These are phyloP conservation scores for Punctoribates punctum DNA, from an alignment of 2,888 invertebrate genomes.

Conservation along the genomic window DNA sequence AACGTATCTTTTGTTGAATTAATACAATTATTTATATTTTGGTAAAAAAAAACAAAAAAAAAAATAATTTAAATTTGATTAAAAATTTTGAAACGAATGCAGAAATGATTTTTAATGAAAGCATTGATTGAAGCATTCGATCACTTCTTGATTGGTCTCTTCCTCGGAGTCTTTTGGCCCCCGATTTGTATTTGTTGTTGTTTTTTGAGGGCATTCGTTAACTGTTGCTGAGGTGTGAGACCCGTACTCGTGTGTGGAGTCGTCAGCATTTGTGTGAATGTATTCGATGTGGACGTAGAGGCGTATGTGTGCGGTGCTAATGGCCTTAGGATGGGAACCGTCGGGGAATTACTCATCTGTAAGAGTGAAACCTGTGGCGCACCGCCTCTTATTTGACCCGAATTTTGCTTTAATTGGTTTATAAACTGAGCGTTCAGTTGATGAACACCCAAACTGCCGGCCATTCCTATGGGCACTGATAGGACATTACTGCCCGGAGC, in stretches of 20 bases:
- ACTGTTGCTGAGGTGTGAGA: background rate
- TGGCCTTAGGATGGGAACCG: slow-evolving; percentile 19
- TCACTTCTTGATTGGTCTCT: slow-evolving; percentile 27
- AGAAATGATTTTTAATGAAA: too few species aligned
- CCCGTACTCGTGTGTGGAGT: background rate
- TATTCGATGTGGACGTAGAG: background rate
- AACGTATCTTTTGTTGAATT: too few species aligned
- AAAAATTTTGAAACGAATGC: too few species aligned
- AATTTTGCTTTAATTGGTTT: slow-evolving; percentile 23
- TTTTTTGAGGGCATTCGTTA: slow-evolving; percentile 6
- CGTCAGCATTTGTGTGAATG: background rate
- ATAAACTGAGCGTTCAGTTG: slow-evolving; percentile 35
- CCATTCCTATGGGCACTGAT: slow-evolving; percentile 35
- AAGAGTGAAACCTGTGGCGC: slow-evolving; percentile 22
- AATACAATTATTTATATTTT: too few species aligned
- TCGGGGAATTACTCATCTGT: slow-evolving; percentile 14
- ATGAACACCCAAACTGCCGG: slow-evolving; percentile 32
- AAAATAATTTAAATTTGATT: too few species aligned
- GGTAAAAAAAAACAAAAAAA: too few species aligned
- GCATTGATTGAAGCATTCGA: too few species aligned
- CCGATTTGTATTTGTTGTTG: slow-evolving; percentile 20
- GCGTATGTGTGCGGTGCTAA: slow-evolving; percentile 31
- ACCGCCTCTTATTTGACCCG: background rate
- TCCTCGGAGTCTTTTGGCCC: slow-evolving; percentile 28
- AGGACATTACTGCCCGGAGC: slow-evolving; percentile 30